A percentile compares a stretch with the other conserved stretches of the same genome.
Evolutionary conservation across 2,797 vertebrate genomes (phyloP).

Genomic region (Enteromius paludinosus): DNA sequence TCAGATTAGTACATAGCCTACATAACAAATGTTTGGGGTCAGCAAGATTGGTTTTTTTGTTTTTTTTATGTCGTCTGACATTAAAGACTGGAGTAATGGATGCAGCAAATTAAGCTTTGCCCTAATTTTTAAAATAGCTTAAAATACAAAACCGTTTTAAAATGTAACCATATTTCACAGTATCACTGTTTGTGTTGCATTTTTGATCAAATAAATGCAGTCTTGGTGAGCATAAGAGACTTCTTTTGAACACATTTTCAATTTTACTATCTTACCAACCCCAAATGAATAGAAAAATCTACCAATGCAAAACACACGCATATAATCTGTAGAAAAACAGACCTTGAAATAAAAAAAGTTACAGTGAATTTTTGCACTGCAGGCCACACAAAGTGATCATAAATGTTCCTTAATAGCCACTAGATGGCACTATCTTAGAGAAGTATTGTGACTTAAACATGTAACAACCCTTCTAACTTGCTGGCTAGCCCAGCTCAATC

Average conservation of each 20-base stretch:
- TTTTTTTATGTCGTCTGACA: background rate
- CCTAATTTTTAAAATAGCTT: background rate
- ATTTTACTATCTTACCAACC: too few species aligned
- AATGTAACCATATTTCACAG: background rate
- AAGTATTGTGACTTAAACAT: background rate
- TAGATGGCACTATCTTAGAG: slow-evolving; percentile 48
- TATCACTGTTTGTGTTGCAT: background rate
- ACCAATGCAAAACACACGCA: background rate
- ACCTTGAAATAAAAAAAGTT: background rate
- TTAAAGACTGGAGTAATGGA: background rate
- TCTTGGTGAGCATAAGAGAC: background rate
- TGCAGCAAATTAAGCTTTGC: background rate
- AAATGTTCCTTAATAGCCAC: slow-evolving; percentile 15
- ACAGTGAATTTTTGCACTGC: background rate
- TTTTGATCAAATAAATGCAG: slow-evolving; percentile 2
- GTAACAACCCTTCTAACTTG: background rate
- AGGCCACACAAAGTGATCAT: background rate
- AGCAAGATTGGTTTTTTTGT: background rate
- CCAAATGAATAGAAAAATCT: background rate
- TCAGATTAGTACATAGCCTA: background rate
- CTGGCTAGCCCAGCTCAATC: background rate
- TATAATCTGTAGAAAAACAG: background rate
- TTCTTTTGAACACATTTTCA: background rate
- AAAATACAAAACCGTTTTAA: background rate
- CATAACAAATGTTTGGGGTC: background rate